These are phyloP conservation scores for Delphinus delphis DNA, from an alignment of 2,113 vertebrate genomes.

Conservation along the genomic window DNA sequence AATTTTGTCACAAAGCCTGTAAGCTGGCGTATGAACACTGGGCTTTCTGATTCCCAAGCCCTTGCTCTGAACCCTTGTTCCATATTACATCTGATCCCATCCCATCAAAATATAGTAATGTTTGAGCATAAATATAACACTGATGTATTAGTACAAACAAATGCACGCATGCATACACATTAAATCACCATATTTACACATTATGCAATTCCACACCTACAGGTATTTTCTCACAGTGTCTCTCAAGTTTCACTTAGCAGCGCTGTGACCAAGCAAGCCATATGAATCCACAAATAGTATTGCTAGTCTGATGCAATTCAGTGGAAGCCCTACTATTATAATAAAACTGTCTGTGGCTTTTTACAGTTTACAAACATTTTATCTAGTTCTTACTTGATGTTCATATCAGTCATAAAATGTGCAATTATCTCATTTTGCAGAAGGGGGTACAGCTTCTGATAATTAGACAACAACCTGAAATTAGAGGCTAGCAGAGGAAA, in stretches of 20 bases:
- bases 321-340: not conserved
- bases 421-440: not conserved
- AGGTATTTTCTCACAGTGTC: slow-evolving; percentile 61
- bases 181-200: not conserved
- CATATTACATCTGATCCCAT: not conserved
- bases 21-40: not conserved
- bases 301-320: slow-evolving; percentile 33
- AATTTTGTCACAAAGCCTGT: not conserved
- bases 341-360: not conserved
- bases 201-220: slow-evolving; percentile 55
- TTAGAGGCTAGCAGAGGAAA: not conserved
- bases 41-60: not conserved
- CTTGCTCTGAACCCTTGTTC: not conserved
- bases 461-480: not conserved
- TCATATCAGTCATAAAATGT: not conserved
- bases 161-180: not conserved
- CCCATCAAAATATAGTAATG: not conserved
- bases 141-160: not conserved
- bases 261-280: not conserved
- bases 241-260: slow-evolving; percentile 62
- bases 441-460: not conserved
- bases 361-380: not conserved
- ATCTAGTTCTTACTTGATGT: not conserved
- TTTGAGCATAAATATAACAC: not conserved
- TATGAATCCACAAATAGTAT: slow-evolving; percentile 42